Conservation (phyloP, 2,888 invertebrate species). For the Thymelicus lineola region DNA sequence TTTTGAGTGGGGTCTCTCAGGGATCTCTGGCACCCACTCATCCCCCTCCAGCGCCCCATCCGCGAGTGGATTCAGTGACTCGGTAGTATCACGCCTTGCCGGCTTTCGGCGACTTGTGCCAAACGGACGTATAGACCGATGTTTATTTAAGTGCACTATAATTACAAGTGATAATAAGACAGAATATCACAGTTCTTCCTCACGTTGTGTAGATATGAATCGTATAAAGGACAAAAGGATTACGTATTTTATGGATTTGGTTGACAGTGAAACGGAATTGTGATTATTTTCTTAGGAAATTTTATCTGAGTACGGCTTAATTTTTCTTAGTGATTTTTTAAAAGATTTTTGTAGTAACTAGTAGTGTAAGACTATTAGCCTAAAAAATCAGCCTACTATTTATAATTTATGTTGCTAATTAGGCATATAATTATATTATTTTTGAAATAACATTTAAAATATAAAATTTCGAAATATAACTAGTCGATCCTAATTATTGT, state of each 20-base stretch:
- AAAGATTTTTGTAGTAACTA: slow-evolving; percentile 17
- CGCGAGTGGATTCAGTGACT: slow-evolving; percentile 75
- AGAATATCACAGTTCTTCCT: slow-evolving; percentile 76
- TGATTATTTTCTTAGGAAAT: slow-evolving; percentile 23
- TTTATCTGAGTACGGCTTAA: slow-evolving; percentile 14
- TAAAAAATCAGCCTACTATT: slow-evolving; percentile 36
- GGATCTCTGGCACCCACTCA: slow-evolving; percentile 64
- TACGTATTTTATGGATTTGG: slow-evolving; percentile 36
- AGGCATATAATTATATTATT: slow-evolving; percentile 23
- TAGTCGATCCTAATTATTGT: slow-evolving; percentile 69
- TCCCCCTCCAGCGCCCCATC: slow-evolving; percentile 73
- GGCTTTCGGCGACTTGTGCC: slow-evolving; percentile 83
- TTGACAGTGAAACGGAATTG: slow-evolving; percentile 31
- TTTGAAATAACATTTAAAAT: slow-evolving; percentile 29
- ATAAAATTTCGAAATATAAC: slow-evolving; percentile 62
- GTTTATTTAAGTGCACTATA: slow-evolving; percentile 56
- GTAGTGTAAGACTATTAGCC: neutral
- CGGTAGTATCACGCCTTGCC: slow-evolving; percentile 84
- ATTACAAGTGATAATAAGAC: slow-evolving; percentile 45
- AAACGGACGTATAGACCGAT: slow-evolving; percentile 80
- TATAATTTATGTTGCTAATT: slow-evolving; percentile 17
- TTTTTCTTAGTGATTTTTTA: slow-evolving; percentile 14
- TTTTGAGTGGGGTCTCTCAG: slow-evolving; percentile 57
- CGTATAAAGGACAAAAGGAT: slow-evolving; percentile 43
- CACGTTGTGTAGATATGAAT: slow-evolving; percentile 48